Evolutionary conservation across 37 sponge, comb jelly and placozoan genomes (phyloP).

Genomic region (Tethya wilhelma): DNA sequence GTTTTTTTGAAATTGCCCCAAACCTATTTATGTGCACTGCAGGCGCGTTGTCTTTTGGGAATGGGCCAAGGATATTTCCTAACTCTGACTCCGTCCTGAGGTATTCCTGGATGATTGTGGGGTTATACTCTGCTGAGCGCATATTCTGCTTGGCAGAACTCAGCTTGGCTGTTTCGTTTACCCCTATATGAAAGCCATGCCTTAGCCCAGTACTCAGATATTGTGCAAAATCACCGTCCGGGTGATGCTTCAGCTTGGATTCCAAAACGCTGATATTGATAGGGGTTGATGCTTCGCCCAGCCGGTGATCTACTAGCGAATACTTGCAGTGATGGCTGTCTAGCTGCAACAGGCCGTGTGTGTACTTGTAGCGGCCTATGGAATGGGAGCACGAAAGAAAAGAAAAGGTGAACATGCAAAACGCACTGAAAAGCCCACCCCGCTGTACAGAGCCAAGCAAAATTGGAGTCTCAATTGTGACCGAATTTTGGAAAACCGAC

Average conservation of each 20-base stretch:
- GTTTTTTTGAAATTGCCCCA: slow-evolving; percentile 34
- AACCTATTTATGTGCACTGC: slow-evolving; percentile 32
- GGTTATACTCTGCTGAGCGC: slow-evolving; percentile 19
- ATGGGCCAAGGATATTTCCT: slow-evolving; percentile 30
- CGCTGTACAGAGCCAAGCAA: too few species aligned
- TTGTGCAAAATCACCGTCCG: slow-evolving; percentile 15
- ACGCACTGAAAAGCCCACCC: too few species aligned
- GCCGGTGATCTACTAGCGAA: not conserved
- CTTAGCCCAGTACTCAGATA: slow-evolving; percentile 12
- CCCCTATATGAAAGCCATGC: slow-evolving; percentile 25
- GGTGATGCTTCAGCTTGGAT: slow-evolving; percentile 6
- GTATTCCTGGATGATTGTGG: slow-evolving; percentile 16
- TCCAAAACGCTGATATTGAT: slow-evolving; percentile 3
- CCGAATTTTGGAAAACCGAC: too few species aligned
- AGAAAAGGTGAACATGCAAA: not conserved
- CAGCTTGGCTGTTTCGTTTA: not conserved
- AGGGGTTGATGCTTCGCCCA: not conserved
- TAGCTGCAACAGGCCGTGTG: slow-evolving; percentile 3
- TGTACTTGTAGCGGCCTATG: slow-evolving; percentile 6
- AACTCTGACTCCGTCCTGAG: not conserved
- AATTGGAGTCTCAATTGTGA: too few species aligned
- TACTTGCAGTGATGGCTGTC: not conserved
- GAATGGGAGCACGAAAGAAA: not conserved
- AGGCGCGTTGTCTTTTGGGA: not conserved
- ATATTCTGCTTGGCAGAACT: slow-evolving; percentile 9